These are phyloP conservation scores for Bufo gargarizans DNA, from an alignment of 2,113 vertebrate genomes.

Conservation along the genomic window DNA sequence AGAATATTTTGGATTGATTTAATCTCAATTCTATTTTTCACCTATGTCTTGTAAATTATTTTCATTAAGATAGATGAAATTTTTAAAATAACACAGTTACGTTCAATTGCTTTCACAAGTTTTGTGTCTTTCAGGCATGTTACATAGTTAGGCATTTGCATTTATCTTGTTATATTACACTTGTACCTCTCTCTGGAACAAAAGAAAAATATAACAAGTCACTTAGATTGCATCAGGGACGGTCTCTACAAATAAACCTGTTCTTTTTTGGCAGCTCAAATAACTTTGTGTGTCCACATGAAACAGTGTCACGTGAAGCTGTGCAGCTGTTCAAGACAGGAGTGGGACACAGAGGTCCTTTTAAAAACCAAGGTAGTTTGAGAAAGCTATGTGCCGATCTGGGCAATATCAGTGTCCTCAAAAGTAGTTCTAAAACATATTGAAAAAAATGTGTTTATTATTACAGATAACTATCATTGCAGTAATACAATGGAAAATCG, in stretches of 20 bases:
- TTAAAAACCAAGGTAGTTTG: conserved; percentile 57
- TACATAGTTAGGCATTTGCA: conserved; percentile 63
- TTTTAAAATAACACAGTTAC: background rate
- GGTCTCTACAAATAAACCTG: conserved; percentile 75
- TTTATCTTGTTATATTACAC: conserved; percentile 67
- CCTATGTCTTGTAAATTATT: conserved; percentile 15
- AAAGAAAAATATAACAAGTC: conserved; percentile 69
- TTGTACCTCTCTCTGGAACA: conserved; percentile 66
- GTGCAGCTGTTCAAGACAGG: conserved; percentile 72
- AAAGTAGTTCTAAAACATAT: background rate
- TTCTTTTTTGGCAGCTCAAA: conserved; percentile 76
- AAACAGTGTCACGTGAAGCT: conserved; percentile 71
- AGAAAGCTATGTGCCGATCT: conserved; percentile 30
- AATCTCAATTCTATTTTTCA: background rate
- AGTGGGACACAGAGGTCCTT: conserved; percentile 67
- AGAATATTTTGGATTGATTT: background rate
- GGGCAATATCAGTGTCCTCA: background rate
- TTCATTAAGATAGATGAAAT: conserved; percentile 16
- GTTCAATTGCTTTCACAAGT: conserved; percentile 61
- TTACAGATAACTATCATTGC: conserved; percentile 35
- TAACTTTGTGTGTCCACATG: conserved; percentile 72
- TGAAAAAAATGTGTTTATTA: conserved; percentile 55
- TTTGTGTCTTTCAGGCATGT: conserved; percentile 70
- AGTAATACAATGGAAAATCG: conserved; percentile 37
- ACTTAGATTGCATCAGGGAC: conserved; percentile 70